phyloP scores from a whole-genome alignment of 2,113 vertebrate genomes.

The Pseudorectes ferrugineus region DNA sequence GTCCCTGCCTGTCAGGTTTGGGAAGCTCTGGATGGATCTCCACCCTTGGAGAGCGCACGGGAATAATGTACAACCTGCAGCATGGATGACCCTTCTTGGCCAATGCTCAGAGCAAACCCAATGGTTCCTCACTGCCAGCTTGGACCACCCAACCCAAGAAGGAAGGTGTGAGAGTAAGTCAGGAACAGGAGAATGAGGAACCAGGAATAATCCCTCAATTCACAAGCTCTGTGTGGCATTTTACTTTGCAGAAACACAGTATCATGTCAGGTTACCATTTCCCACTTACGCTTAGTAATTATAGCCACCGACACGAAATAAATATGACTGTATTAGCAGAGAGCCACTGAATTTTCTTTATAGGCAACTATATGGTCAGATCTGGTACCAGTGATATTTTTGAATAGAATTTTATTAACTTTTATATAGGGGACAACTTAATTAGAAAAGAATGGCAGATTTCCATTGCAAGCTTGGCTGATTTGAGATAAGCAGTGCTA shows the following conservation, averaged over 20 bases:
- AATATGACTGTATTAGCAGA: neutral
- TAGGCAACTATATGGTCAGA: neutral
- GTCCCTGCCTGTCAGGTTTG: neutral
- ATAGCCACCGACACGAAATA: neutral
- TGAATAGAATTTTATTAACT: neutral
- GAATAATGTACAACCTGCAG: neutral
- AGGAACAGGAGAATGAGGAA: neutral
- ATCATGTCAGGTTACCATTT: neutral
- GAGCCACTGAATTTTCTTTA: neutral
- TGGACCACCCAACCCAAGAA: neutral
- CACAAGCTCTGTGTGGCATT: neutral
- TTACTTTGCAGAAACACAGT: neutral
- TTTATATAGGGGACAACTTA: neutral
- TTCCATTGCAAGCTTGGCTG: neutral
- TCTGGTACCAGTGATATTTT: neutral
- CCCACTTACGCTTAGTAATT: neutral
- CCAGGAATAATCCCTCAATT: neutral
- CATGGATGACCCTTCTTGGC: neutral
- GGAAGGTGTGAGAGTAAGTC: neutral
- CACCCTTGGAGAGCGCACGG: rapidly evolving
- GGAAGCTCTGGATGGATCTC: neutral
- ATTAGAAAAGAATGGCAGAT: neutral
- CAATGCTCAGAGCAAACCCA: neutral
- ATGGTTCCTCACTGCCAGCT: neutral
- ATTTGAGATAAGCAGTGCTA: neutral